These are phyloP conservation scores for Schizaphis graminum DNA, from an alignment of 2,888 invertebrate species.

Conservation along the genomic window DNA sequence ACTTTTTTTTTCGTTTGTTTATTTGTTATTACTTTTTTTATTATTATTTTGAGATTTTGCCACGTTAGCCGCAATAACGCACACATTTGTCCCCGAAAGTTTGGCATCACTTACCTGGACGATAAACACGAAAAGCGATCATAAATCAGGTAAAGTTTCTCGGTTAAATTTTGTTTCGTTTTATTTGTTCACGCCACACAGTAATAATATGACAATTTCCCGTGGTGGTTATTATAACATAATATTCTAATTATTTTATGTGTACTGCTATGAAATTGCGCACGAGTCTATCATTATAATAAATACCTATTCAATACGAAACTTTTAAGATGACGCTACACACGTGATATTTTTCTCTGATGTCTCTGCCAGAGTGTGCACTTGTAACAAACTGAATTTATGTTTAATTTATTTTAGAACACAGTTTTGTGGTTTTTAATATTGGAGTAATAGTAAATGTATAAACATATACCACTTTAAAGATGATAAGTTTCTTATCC, in stretches of 20 bases:
- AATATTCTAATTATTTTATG: neutral
- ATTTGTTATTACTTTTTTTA: neutral
- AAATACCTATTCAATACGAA: neutral
- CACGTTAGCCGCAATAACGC: neutral
- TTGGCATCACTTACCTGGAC: neutral
- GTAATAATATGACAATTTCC: neutral
- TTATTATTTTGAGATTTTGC: neutral
- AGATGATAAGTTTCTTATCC: neutral
- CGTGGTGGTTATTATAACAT: neutral
- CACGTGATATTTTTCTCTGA: neutral
- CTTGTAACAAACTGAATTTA: neutral
- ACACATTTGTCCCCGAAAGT: neutral
- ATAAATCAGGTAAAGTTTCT: neutral
- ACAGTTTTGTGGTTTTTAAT: neutral
- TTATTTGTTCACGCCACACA: neutral
- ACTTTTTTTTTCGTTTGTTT: neutral
- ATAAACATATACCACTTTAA: neutral
- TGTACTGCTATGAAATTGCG: neutral
- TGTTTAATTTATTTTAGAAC: neutral
- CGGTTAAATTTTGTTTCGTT: neutral
- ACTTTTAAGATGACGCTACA: neutral
- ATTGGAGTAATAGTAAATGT: neutral
- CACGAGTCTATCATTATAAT: neutral
- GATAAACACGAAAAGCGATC: slow-evolving; percentile 16
- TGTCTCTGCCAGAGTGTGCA: neutral